A percentile compares a stretch with the other conserved stretches of the same genome.
Conservation (phyloP, 2,888 invertebrate genomes). For the Galerucella nymphaeae region DNA sequence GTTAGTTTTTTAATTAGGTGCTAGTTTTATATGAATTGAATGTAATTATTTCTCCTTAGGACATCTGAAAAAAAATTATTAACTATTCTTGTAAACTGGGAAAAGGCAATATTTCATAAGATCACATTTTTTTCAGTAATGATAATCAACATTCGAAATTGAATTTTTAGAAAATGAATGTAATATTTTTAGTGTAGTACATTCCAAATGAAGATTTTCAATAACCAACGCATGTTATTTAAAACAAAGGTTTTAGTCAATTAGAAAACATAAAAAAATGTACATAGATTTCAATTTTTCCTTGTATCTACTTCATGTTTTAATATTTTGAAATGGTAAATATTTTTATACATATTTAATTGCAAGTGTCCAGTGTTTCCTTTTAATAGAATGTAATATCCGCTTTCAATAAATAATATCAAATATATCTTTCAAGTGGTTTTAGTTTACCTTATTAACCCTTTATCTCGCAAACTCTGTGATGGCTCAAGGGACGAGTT, state of each 20-base stretch:
- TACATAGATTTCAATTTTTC: slow-evolving; percentile 25
- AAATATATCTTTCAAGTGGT: slow-evolving; percentile 7
- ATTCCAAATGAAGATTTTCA: slow-evolving; percentile 1
- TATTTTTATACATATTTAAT: slow-evolving; percentile 32
- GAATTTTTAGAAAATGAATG: not conserved
- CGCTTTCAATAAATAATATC: slow-evolving; percentile 20
- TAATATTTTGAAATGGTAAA: slow-evolving; percentile 29
- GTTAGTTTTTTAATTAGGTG: slow-evolving; percentile 24
- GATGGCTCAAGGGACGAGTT: too few species aligned
- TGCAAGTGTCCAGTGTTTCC: slow-evolving; percentile 17
- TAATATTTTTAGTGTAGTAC: slow-evolving; percentile 3
- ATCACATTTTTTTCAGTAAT: not conserved
- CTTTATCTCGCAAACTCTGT: too few species aligned
- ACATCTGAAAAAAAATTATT: not conserved
- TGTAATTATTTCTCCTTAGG: not conserved
- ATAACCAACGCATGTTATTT: not conserved
- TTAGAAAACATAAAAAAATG: slow-evolving; percentile 6
- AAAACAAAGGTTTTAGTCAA: slow-evolving; percentile 11
- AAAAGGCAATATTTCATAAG: not conserved
- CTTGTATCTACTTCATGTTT: slow-evolving; percentile 20
- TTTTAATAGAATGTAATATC: slow-evolving; percentile 19
- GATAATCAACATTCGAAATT: not conserved
- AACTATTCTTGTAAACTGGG: not conserved
- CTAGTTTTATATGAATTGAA: slow-evolving; percentile 20
- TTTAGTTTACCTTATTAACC: not conserved